phyloP scores from a whole-genome alignment of 2,797 vertebrate genomes.

The Chelonia mydas region DNA sequence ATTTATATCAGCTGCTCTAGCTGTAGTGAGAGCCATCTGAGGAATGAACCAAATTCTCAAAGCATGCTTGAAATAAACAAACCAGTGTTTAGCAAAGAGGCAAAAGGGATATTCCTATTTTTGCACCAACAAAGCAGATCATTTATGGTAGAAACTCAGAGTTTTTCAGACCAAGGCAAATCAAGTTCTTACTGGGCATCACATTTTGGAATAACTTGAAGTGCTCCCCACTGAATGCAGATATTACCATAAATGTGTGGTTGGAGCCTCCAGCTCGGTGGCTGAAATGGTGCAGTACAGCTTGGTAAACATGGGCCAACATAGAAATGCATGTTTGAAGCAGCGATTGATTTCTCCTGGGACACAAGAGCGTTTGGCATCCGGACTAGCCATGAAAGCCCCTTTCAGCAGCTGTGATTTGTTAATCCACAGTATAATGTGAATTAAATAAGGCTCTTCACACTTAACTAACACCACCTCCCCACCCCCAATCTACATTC shows the following conservation, averaged over 20 bases:
- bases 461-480: constrained; percentile 88
- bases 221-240: neutral
- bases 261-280: neutral
- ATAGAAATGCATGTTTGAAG: neutral
- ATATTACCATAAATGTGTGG: neutral
- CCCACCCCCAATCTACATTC: constrained; percentile 85
- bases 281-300: neutral
- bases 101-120: neutral
- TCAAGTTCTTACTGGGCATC: neutral
- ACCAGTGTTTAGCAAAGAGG: neutral
- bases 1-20: neutral
- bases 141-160: neutral
- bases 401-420: constrained; percentile 84
- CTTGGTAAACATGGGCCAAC: neutral
- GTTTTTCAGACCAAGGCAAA: neutral
- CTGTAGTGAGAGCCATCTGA: too few species aligned
- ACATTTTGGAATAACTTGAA: neutral
- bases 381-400: constrained; percentile 32
- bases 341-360: neutral
- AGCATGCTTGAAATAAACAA: neutral
- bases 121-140: neutral
- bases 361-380: neutral
- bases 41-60: neutral
- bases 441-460: constrained; percentile 94
- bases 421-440: constrained; percentile 89